These are phyloP conservation scores for Hemicordylus capensis DNA, from an alignment of 2,113 vertebrate species.

Conservation along the genomic window DNA sequence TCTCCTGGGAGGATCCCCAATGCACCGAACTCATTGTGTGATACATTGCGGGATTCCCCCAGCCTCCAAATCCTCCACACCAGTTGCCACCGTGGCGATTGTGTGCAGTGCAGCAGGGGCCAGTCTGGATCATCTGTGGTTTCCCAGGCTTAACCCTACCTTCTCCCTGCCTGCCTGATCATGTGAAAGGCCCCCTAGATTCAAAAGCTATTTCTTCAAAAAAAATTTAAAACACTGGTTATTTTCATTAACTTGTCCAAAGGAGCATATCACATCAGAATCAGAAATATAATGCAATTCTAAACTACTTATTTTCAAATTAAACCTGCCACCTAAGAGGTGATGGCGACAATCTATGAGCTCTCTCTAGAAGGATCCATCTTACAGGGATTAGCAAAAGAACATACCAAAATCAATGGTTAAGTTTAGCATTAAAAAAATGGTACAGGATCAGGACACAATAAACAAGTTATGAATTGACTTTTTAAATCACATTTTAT, in stretches of 20 bases:
- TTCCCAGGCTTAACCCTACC: too few relatives aligned
- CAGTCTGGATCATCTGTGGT: too few relatives aligned
- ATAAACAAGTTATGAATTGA: background rate
- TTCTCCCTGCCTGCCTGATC: too few relatives aligned
- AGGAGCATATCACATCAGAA: background rate
- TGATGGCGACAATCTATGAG: background rate
- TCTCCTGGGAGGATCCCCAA: too few relatives aligned
- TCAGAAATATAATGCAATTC: background rate
- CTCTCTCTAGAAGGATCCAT: background rate
- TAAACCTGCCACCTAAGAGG: background rate
- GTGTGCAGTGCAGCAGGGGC: too few relatives aligned
- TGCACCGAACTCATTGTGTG: too few relatives aligned
- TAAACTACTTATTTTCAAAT: constrained; percentile 20
- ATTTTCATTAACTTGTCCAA: constrained; percentile 1
- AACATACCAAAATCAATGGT: background rate
- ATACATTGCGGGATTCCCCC: too few relatives aligned
- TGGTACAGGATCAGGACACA: background rate
- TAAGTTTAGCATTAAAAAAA: background rate
- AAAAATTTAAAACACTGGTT: background rate
- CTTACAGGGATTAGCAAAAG: background rate
- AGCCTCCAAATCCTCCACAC: too few relatives aligned
- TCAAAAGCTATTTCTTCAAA: too few relatives aligned
- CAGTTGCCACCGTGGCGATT: too few relatives aligned
- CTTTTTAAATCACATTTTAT: background rate
- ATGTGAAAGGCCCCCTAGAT: too few relatives aligned